These are phyloP conservation scores for Apodemus sylvaticus DNA, from an alignment of 2,113 vertebrate species.

Conservation along the genomic window DNA sequence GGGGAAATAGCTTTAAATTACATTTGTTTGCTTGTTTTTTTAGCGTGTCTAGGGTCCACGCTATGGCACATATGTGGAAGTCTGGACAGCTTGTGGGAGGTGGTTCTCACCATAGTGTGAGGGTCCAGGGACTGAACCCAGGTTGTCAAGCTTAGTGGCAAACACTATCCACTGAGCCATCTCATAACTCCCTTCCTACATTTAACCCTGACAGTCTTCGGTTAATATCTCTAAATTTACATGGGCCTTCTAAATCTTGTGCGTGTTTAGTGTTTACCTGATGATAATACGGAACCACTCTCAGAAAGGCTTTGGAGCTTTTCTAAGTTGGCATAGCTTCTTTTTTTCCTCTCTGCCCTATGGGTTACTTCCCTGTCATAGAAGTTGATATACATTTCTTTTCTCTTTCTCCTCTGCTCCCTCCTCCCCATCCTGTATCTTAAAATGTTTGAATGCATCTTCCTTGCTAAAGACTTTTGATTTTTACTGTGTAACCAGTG, in stretches of 20 bases:
- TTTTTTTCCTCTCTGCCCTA: background rate
- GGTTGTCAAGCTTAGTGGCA: background rate
- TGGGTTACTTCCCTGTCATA: background rate
- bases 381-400: background rate
- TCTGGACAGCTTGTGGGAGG: background rate
- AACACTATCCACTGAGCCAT: background rate
- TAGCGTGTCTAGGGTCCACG: background rate
- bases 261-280: background rate
- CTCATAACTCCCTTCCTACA: background rate
- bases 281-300: background rate
- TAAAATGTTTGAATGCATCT: background rate
- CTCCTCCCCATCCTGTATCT: background rate
- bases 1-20: background rate
- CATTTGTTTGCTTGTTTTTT: background rate
- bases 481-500: background rate
- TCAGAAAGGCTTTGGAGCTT: background rate
- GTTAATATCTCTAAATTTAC: background rate
- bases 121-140: background rate
- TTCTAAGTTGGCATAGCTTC: background rate
- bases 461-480: background rate
- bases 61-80: background rate
- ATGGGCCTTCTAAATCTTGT: background rate
- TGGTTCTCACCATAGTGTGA: background rate
- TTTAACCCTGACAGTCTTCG: background rate
- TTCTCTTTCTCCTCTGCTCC: too few relatives aligned